These are phyloP conservation scores for Therioaphis trifolii DNA, from an alignment of 2,888 invertebrate genomes.

Conservation along the genomic window DNA sequence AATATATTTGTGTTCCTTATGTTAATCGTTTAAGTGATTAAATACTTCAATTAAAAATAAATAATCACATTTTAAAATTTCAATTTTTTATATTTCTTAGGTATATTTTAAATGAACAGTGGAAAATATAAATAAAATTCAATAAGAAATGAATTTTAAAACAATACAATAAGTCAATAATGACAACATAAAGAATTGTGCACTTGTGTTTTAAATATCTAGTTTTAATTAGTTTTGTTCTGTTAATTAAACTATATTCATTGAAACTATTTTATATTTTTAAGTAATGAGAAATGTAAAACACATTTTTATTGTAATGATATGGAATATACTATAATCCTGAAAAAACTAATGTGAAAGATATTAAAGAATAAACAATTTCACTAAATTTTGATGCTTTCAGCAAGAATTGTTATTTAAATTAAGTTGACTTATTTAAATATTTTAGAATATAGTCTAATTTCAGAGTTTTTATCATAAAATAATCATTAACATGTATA, in stretches of 20 bases:
- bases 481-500: neutral
- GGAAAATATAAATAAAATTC: neutral
- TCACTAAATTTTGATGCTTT: neutral
- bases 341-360: neutral
- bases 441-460: neutral
- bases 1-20: neutral
- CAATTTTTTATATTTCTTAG: neutral
- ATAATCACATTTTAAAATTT: neutral
- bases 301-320: neutral
- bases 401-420: neutral
- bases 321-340: neutral
- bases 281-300: neutral
- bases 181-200: neutral
- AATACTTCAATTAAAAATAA: neutral
- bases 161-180: neutral
- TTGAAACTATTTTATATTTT: neutral
- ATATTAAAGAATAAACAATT: neutral
- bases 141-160: neutral
- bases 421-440: slow-evolving; percentile 5
- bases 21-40: neutral
- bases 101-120: neutral
- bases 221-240: neutral
- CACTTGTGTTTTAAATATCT: neutral
- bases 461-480: neutral
- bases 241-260: neutral